A percentile compares a stretch with the other conserved stretches of the same genome.
phyloP scores from a whole-genome alignment of 2,113 vertebrate species.

The Nesogale talazaci region DNA sequence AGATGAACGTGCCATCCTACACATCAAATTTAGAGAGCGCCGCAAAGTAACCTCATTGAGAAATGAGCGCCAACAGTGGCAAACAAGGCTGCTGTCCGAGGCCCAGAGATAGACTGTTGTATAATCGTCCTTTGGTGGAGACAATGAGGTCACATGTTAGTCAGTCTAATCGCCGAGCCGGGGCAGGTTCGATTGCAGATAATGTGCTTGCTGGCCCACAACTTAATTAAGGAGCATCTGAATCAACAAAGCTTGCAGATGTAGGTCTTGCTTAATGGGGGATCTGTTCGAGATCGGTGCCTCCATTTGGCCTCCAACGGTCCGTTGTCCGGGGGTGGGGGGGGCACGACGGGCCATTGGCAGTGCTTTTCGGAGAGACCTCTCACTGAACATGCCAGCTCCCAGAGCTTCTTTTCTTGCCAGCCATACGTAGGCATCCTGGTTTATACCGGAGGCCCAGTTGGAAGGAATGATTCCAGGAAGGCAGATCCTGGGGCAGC shows the following conservation, averaged over 20 bases:
- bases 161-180: slow-evolving; percentile 68
- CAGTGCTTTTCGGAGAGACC: slow-evolving; percentile 51
- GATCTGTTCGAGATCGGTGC: slow-evolving; percentile 72
- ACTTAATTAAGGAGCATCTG: slow-evolving; percentile 75
- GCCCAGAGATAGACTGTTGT: slow-evolving; percentile 54
- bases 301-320: slow-evolving; percentile 39
- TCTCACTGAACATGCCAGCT: slow-evolving; percentile 55
- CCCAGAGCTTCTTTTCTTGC: slow-evolving; percentile 62
- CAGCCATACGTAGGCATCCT: slow-evolving; percentile 45
- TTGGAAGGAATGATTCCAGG: slow-evolving; percentile 40
- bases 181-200: slow-evolving; percentile 78
- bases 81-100: slow-evolving; percentile 59
- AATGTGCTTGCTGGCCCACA: slow-evolving; percentile 75
- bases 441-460: slow-evolving; percentile 56
- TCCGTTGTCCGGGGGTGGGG: slow-evolving; percentile 49
- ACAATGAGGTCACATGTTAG: slow-evolving; percentile 74
- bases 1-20: slow-evolving; percentile 28
- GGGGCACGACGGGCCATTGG: slow-evolving; percentile 30
- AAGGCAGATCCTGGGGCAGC: slow-evolving; percentile 22
- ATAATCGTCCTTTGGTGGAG: slow-evolving; percentile 68
- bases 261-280: slow-evolving; percentile 73
- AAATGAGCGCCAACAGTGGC: slow-evolving; percentile 61
- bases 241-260: slow-evolving; percentile 76
- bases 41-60: slow-evolving; percentile 64
- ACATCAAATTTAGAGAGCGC: slow-evolving; percentile 52